phyloP scores from a whole-genome alignment of 1,140 invertebrate genomes.

The Drosophila tropicalis region DNA sequence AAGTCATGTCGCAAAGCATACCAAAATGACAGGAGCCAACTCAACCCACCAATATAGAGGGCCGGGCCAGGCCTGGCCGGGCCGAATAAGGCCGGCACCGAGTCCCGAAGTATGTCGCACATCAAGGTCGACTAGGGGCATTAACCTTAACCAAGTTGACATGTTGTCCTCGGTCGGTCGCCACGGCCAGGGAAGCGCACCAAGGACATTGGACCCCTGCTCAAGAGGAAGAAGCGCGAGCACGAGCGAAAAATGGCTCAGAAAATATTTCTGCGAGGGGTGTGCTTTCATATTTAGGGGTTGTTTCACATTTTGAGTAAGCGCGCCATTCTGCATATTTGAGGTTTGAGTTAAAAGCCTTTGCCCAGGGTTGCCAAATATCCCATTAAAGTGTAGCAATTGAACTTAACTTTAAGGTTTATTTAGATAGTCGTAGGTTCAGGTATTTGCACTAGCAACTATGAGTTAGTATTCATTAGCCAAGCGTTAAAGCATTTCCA shows the following conservation, averaged over 20 bases:
- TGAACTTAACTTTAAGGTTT: too few species aligned
- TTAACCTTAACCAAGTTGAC: constrained; percentile 76
- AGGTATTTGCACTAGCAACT: too few species aligned
- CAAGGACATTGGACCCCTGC: constrained; percentile 67
- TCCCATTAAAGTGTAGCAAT: too few species aligned
- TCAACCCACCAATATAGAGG: constrained; percentile 16
- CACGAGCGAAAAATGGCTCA: constrained; percentile 63
- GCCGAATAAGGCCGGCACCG: constrained; percentile 46
- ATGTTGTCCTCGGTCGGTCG: constrained; percentile 58
- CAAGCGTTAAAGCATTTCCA: too few species aligned
- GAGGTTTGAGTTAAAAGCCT: constrained; percentile 60
- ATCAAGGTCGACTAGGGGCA: constrained; percentile 82
- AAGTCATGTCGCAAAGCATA: constrained; percentile 51
- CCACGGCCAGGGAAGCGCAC: constrained; percentile 48
- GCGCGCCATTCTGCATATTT: constrained; percentile 3
- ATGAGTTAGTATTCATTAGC: too few species aligned
- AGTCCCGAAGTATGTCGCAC: constrained; percentile 75
- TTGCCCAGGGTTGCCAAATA: constrained; percentile 46
- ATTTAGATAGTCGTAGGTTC: too few species aligned
- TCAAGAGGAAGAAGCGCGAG: constrained; percentile 49
- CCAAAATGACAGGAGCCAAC: constrained; percentile 27
- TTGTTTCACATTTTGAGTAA: constrained; percentile 48
- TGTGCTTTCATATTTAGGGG: constrained; percentile 64
- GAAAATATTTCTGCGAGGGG: constrained; percentile 52
- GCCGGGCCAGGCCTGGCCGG: constrained; percentile 33